Percentiles rank a stretch among this genome's conserved stretches.
Conservation (phyloP, 2,888 invertebrate genomes). For the Chloroclystis v-ata region DNA sequence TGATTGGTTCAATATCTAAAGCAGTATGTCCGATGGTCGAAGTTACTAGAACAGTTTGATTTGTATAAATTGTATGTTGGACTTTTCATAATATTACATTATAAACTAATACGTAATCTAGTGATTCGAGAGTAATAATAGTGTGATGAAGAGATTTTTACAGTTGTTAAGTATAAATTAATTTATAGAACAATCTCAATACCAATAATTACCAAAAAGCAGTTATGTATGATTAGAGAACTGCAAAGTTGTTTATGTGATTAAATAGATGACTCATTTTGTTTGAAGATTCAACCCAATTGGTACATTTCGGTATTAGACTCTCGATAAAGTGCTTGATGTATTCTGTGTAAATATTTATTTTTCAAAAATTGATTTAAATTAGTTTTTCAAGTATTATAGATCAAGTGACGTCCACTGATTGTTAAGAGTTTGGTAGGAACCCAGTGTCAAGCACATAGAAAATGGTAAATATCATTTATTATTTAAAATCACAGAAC, state of each 20-base stretch:
- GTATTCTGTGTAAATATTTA: slow-evolving; percentile 31
- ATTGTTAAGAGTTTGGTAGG: slow-evolving; percentile 28
- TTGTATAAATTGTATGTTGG: slow-evolving; percentile 79
- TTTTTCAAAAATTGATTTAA: slow-evolving; percentile 17
- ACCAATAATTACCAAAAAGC: slow-evolving; percentile 79
- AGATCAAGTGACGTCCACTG: slow-evolving; percentile 36
- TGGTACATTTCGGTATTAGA: slow-evolving; percentile 34
- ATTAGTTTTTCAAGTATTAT: slow-evolving; percentile 20
- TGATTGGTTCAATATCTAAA: slow-evolving; percentile 53
- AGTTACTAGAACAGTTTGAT: slow-evolving; percentile 75
- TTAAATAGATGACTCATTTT: slow-evolving; percentile 61
- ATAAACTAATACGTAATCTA: slow-evolving; percentile 77
- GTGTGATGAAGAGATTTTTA: slow-evolving; percentile 78
- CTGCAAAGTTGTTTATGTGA: slow-evolving; percentile 70
- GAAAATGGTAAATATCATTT: slow-evolving; percentile 35
- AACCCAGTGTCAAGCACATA: slow-evolving; percentile 47
- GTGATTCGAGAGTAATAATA: slow-evolving; percentile 75
- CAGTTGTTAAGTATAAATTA: slow-evolving; percentile 79
- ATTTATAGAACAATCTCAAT: slow-evolving; percentile 78
- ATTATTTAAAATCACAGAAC: slow-evolving; percentile 70
- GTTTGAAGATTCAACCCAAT: slow-evolving; percentile 18
- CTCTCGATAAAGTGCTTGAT: slow-evolving; percentile 53
- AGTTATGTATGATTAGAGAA: slow-evolving; percentile 70
- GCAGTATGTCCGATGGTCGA: slow-evolving; percentile 56
- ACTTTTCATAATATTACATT: slow-evolving; percentile 76